These are phyloP conservation scores for Cyclina sinensis DNA, from an alignment of 1,140 invertebrate species.

Conservation along the genomic window DNA sequence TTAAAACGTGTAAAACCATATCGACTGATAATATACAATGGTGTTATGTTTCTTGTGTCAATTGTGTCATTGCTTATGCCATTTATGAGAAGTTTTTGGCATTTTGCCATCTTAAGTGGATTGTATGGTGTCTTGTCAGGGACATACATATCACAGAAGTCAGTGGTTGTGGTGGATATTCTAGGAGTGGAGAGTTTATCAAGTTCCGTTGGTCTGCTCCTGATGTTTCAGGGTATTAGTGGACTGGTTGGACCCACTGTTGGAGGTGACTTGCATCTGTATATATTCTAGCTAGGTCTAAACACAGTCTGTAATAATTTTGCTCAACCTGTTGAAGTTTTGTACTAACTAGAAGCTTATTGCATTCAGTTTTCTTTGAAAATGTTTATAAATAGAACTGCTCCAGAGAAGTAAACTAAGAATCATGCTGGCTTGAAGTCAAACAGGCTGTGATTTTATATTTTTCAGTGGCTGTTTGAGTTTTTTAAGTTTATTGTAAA, in stretches of 20 bases:
- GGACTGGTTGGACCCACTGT: slow-evolving; percentile 94
- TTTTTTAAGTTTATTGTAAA: too few relatives aligned
- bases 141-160: slow-evolving; percentile 93
- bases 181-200: slow-evolving; percentile 96
- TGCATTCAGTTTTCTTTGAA: too few relatives aligned
- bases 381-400: too few relatives aligned
- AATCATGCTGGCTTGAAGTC: too few relatives aligned
- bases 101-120: slow-evolving; percentile 71
- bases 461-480: too few relatives aligned
- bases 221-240: slow-evolving; percentile 97
- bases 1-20: slow-evolving; percentile 72
- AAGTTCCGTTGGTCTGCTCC: slow-evolving; percentile 96
- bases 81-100: slow-evolving; percentile 60
- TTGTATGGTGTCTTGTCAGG: slow-evolving; percentile 78
- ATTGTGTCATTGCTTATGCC: slow-evolving; percentile 74
- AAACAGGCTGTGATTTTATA: too few relatives aligned
- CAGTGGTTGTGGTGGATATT: slow-evolving; percentile 96
- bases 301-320: too few relatives aligned
- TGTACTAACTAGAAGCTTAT: too few relatives aligned
- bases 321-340: too few relatives aligned
- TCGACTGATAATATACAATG: slow-evolving; percentile 77
- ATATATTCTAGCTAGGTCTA: too few relatives aligned
- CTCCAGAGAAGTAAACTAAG: too few relatives aligned
- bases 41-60: slow-evolving; percentile 74
- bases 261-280: too few relatives aligned